These are phyloP conservation scores for Drosophila simulans DNA, from an alignment of 1,140 invertebrate species.

Conservation along the genomic window DNA sequence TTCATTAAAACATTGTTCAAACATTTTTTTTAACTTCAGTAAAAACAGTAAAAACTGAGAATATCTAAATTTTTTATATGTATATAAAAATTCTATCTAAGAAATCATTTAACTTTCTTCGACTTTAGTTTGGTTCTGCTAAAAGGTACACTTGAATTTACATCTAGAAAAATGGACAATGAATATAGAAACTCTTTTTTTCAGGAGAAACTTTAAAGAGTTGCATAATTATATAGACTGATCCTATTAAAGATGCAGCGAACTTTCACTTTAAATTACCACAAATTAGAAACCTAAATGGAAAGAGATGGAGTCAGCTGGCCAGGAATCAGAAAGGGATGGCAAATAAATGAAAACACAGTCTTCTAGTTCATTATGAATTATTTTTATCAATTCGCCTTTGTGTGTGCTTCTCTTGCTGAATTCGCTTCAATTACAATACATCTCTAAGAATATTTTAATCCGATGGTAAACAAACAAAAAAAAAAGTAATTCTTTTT, in stretches of 20 bases:
- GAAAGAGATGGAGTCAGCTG: slow-evolving; percentile 17
- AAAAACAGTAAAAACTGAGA: no score
- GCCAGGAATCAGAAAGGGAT: slow-evolving; percentile 29
- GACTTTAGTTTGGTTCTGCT: no score
- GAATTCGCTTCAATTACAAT: slow-evolving; percentile 40
- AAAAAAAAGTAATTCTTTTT: slow-evolving; percentile 28
- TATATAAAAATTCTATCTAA: no score
- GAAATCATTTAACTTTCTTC: no score
- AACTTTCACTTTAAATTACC: slow-evolving; percentile 47
- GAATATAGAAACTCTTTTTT: no score
- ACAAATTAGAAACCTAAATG: neutral
- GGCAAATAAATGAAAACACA: slow-evolving; percentile 8
- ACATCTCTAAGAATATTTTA: slow-evolving; percentile 47
- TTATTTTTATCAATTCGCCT: slow-evolving; percentile 67
- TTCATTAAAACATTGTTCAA: neutral
- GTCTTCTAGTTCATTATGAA: slow-evolving; percentile 43
- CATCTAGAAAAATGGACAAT: no score
- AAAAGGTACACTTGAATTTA: no score
- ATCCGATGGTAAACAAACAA: slow-evolving; percentile 40
- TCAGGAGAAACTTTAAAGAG: neutral
- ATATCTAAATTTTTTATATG: no score
- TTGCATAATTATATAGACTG: neutral
- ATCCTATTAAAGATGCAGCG: no score
- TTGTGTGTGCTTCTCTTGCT: slow-evolving; percentile 16
- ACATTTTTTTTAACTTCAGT: no score